A percentile compares a stretch with the other conserved stretches of the same genome.
Conservation (phyloP, 2,888 invertebrate genomes). For the Brachypalpus laphriformis region DNA sequence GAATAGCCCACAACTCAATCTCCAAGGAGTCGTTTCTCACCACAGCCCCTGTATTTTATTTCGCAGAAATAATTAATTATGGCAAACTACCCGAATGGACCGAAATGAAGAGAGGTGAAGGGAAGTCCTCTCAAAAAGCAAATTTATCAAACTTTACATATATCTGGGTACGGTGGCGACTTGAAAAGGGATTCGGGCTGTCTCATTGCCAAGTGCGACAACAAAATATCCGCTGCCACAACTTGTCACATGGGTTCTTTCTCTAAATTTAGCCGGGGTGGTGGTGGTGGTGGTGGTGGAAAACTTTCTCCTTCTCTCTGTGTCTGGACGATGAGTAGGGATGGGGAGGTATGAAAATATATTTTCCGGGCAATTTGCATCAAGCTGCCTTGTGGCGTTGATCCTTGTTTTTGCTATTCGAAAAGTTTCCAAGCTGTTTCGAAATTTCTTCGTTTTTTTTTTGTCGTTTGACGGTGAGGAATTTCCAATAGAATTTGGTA, state of each 20-base stretch:
- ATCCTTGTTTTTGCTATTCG: constrained; percentile 12
- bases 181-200: constrained; percentile 15
- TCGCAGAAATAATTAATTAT: constrained; percentile 35
- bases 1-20: constrained; percentile 3
- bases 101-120: background rate
- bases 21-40: constrained; percentile 15
- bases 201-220: constrained; percentile 14
- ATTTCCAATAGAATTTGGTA: constrained; percentile 21
- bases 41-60: constrained; percentile 9
- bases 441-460: background rate
- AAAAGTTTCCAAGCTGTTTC: constrained; percentile 23
- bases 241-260: constrained; percentile 25
- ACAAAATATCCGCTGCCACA: constrained; percentile 10
- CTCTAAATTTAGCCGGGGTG: background rate
- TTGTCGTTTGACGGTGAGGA: constrained; percentile 5
- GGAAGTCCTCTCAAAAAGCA: background rate
- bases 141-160: constrained; percentile 19
- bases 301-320: background rate
- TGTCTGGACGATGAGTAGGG: background rate
- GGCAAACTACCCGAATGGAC: background rate
- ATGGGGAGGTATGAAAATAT: background rate
- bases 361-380: constrained; percentile 43
- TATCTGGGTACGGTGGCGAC: constrained; percentile 10
- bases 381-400: background rate
- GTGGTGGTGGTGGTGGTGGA: background rate